These are phyloP conservation scores for Monarcha castaneiventris DNA, from an alignment of 2,113 vertebrate genomes.

Conservation along the genomic window DNA sequence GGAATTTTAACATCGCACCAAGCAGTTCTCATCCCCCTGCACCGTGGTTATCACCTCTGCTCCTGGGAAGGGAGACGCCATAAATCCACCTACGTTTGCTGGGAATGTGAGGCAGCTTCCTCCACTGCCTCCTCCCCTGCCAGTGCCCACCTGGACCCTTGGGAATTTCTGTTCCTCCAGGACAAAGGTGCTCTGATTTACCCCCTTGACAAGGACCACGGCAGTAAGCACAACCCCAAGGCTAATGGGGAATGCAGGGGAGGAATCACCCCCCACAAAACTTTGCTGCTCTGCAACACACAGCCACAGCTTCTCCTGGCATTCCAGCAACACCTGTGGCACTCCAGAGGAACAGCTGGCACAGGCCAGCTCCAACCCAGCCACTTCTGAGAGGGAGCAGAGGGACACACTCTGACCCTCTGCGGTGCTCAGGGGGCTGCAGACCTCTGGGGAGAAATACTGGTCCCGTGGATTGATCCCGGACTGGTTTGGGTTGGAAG, in stretches of 20 bases:
- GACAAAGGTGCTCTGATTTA: neutral
- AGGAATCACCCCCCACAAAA: neutral
- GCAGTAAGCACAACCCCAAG: neutral
- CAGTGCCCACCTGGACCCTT: neutral
- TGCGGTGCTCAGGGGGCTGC: neutral
- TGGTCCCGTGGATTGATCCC: fast-evolving
- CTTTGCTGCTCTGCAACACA: neutral
- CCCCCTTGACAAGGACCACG: neutral
- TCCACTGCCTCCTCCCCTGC: neutral
- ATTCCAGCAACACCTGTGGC: fast-evolving
- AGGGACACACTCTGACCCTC: neutral
- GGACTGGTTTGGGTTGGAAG: neutral
- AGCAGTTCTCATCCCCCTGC: slow-evolving; percentile 65
- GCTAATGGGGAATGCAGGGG: neutral
- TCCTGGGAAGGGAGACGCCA: slow-evolving; percentile 69
- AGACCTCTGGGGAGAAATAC: neutral
- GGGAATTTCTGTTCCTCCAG: neutral
- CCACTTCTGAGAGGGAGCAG: neutral
- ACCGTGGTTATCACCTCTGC: slow-evolving; percentile 76
- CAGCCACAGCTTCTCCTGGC: neutral
- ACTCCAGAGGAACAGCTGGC: neutral
- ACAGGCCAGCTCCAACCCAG: neutral
- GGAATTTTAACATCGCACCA: slow-evolving; percentile 67
- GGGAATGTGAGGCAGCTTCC: neutral
- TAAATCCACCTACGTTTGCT: slow-evolving; percentile 32